Evolutionary conservation across 2,113 vertebrate species (phyloP), one percentile per base, ranked within the genome.

Genomic region (Cyphomyrus plagiostoma): DNA sequence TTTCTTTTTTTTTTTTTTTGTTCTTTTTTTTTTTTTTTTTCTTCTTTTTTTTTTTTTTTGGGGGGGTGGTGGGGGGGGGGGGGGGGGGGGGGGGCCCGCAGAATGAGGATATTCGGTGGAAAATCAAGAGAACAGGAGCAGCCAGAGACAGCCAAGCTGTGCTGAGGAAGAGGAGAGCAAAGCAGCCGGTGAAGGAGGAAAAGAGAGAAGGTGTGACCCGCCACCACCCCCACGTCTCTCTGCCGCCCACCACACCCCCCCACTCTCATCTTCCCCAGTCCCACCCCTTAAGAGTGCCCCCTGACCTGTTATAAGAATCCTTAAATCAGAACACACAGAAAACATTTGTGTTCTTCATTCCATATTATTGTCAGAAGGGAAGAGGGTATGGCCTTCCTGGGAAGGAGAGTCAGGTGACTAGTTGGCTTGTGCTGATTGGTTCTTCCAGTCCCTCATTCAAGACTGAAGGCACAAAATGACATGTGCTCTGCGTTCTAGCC

Each of bases 91-190:
- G 58, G 66, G 9, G 77, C n/a, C n/a, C n/a, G 13, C 50, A 82
- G 70, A 84, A 89, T 56, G 77, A 2, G 11, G 88, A 89, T 58
- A 89, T 89, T 89, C 50, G 23, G 88, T 48, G 23, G 88, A 84
- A 84, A 58, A 58, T 84, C 35, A 50, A 26, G 77, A 62, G 80
- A 56, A 17, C 49, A 56, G 88, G 52, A 62, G 42, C 15, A 52
- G 77, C 52, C 10, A n/a, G 11, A n/a, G 77, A 3, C 35, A 84
- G 80, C 88, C 7, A 80, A 89, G 74, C 88, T 83, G 50, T 21
- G 74, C 74, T n/a, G 35, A 89, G 30, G 30, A 52, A 21, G 53
- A 42, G 53, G 2, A 58, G 17, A 42, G 23, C 0, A 30, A 58
- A 21, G 21, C 88, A 19, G 77, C 35, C 7, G 10, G 5, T 11